These are phyloP conservation scores for Podocnemis expansa DNA, from an alignment of 2,113 vertebrate genomes.

Conservation along the genomic window DNA sequence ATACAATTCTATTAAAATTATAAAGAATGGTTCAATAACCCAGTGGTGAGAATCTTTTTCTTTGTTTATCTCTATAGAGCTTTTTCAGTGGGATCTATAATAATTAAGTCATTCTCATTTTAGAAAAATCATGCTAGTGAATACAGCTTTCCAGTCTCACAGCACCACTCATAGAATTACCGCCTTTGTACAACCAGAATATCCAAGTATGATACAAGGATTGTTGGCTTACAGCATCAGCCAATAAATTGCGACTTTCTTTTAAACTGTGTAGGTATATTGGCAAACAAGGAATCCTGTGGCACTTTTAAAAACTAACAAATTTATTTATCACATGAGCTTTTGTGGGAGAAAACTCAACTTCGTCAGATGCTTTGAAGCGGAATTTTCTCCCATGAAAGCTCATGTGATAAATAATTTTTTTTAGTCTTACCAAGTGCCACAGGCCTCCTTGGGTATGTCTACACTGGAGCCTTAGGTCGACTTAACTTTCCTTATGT, in stretches of 20 bases:
- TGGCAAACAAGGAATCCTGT: too few relatives aligned
- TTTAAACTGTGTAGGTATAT: too few relatives aligned
- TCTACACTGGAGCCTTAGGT: too few relatives aligned
- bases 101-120: background rate
- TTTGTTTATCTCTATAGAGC: background rate
- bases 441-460: too few relatives aligned
- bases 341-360: too few relatives aligned
- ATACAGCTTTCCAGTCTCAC: background rate
- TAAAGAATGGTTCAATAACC: background rate
- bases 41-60: background rate
- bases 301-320: too few relatives aligned
- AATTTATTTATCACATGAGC: too few relatives aligned
- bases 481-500: too few relatives aligned
- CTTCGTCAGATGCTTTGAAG: too few relatives aligned
- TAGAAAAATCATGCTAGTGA: background rate
- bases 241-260: background rate
- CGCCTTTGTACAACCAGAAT: background rate
- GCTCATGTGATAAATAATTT: too few relatives aligned
- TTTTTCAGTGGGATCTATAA: background rate
- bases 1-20: fast-evolving
- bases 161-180: background rate
- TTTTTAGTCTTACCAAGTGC: too few relatives aligned
- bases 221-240: background rate
- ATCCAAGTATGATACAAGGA: background rate
- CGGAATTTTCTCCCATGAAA: too few relatives aligned